Evolutionary conservation across 2,888 invertebrate species (phyloP), one percentile per base, ranked within the genome.

Genomic region (Drepanosiphum platanoidis): DNA sequence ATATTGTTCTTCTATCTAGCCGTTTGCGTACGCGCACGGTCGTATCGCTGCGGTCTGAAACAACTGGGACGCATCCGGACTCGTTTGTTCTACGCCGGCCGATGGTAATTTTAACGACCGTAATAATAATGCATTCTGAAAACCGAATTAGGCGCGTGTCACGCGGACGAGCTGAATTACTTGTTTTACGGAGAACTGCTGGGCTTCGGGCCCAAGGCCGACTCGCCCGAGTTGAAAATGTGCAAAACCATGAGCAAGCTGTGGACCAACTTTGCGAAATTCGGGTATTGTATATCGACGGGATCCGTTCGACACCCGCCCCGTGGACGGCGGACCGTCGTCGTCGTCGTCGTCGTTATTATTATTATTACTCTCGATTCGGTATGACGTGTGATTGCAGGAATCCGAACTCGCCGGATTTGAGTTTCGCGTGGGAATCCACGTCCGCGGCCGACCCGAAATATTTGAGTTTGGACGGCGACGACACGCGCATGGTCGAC

Each of bases 251-350:
- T 95, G 79, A 91, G 93, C 0, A 91, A 91, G 0, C 89, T 95
- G 68, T 95, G 95, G 94, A 92, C 92, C 0, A 95, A 95, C 89
- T 96, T 96, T 88, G 95, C 95, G 0, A 92, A 91, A 78, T 91
- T 91, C 78, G 93, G 94, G 95, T 95, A 90, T n/a, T n/a, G n/a
- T n/a, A n/a, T n/a, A n/a, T n/a, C n/a, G n/a, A n/a, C n/a, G n/a
- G n/a, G n/a, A n/a, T n/a, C n/a, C n/a, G n/a, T n/a, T n/a, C n/a
- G n/a, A n/a, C n/a, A n/a, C n/a, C n/a, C n/a, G n/a, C n/a, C n/a
- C n/a, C n/a, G n/a, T n/a, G 27, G 15, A 66, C 1, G 32, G 30
- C 4, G 32, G n/a, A n/a, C n/a, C n/a, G n/a, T n/a, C n/a, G n/a
- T n/a, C n/a, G n/a, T n/a, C n/a, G n/a, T n/a, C n/a, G n/a, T n/a